phyloP scores from a whole-genome alignment of 1,140 invertebrate species.

The Drosophila pachea region DNA sequence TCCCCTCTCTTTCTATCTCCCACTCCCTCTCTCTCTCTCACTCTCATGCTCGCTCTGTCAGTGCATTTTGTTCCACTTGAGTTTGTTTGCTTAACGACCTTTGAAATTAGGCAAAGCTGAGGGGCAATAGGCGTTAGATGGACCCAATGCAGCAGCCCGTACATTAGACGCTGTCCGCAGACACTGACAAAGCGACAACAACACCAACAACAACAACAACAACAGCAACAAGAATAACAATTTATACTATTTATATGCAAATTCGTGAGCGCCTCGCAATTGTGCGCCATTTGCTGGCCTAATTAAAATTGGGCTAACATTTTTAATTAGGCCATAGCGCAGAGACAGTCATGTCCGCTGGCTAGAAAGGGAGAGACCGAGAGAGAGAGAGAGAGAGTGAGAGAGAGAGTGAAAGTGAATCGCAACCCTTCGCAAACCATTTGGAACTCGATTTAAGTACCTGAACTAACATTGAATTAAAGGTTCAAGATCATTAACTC shows the following conservation, averaged over 20 bases:
- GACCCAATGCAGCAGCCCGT: conserved; percentile 44
- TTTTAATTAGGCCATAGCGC: conserved; percentile 59
- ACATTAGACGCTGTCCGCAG: conserved; percentile 45
- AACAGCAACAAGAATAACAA: conserved; percentile 59
- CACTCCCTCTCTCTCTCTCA: conserved; percentile 20
- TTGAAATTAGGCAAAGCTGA: conserved; percentile 77
- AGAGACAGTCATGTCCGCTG: not conserved
- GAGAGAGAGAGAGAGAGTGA: not conserved
- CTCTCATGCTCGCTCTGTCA: conserved; percentile 30
- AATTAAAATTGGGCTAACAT: conserved; percentile 70
- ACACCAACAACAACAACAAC: conserved; percentile 27
- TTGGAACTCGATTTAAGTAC: too few relatives aligned
- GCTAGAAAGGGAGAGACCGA: conserved; percentile 2
- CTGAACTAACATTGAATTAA: too few relatives aligned
- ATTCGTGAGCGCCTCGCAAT: conserved; percentile 37
- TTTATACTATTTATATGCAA: conserved; percentile 75
- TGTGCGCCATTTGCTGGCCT: conserved; percentile 63
- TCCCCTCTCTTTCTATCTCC: conserved; percentile 6
- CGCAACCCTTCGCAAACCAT: too few relatives aligned
- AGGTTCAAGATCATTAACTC: too few relatives aligned
- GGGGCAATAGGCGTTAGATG: conserved; percentile 60
- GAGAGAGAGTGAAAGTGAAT: not conserved
- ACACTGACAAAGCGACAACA: conserved; percentile 11
- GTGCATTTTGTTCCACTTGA: conserved; percentile 77
- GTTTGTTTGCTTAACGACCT: conserved; percentile 79